Conservation (phyloP, 2,797 vertebrate species). For the Vespertilio murinus region DNA sequence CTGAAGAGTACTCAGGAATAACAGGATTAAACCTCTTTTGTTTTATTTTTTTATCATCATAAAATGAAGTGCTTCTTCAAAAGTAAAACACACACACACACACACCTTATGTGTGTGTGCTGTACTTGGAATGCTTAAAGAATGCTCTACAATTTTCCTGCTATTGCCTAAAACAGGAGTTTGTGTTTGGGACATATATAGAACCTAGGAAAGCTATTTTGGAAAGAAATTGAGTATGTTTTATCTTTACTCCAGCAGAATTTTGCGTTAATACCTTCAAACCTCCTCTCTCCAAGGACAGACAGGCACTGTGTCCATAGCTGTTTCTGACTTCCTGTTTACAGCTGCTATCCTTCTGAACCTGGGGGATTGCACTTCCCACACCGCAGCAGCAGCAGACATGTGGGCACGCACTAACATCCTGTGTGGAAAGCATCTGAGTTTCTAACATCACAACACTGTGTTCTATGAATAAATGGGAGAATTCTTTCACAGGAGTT, state of each 20-base stretch:
- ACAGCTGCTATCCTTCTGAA: conserved; percentile 78
- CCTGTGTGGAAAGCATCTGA: conserved; percentile 81
- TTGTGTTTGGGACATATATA: not conserved
- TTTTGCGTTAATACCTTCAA: not conserved
- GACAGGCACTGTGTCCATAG: conserved; percentile 58
- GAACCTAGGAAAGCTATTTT: not conserved
- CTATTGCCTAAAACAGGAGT: not conserved
- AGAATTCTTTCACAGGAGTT: conserved; percentile 81
- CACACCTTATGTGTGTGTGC: not conserved
- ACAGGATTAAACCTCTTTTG: not conserved
- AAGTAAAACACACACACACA: not conserved
- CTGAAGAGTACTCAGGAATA: not conserved
- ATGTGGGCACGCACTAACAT: conserved; percentile 78
- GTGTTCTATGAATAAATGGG: conserved; percentile 78
- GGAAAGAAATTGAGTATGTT: not conserved
- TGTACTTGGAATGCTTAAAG: not conserved
- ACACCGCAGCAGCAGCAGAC: conserved; percentile 80
- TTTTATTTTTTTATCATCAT: not conserved
- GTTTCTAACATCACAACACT: conserved; percentile 72
- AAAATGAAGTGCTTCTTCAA: not conserved
- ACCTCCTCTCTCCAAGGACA: conserved; percentile 28
- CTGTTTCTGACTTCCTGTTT: conserved; percentile 86
- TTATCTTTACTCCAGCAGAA: not conserved
- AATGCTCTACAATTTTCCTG: not conserved
- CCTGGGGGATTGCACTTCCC: conserved; percentile 80